Evolutionary conservation across 2,888 invertebrate species (phyloP).

Genomic region (Brachylomia viminalis): DNA sequence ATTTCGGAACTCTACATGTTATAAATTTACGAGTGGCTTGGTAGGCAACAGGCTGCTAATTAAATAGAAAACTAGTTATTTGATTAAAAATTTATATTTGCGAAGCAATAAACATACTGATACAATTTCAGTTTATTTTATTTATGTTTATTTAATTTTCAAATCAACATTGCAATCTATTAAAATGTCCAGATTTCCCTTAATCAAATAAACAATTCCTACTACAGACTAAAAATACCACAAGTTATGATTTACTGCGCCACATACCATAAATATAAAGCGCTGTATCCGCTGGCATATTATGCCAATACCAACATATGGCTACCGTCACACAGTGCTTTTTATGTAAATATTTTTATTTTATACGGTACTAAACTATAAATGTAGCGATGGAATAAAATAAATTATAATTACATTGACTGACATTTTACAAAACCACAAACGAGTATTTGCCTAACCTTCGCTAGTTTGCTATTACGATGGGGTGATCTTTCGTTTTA

Average conservation of each 20-base stretch:
- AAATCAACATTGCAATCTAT: conserved; percentile 19
- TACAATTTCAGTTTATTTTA: not conserved
- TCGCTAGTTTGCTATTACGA: not conserved
- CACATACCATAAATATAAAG: conserved; percentile 49
- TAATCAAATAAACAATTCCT: conserved; percentile 49
- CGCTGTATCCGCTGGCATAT: conserved; percentile 49
- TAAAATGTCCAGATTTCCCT: conserved; percentile 12
- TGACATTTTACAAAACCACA: conserved; percentile 4
- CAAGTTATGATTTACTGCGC: conserved; percentile 57
- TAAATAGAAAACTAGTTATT: not conserved
- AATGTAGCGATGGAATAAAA: conserved; percentile 17
- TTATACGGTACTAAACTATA: conserved; percentile 37
- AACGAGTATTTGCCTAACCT: conserved; percentile 4
- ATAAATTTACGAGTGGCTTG: not conserved
- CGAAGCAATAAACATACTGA: not conserved
- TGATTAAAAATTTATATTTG: not conserved
- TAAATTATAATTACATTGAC: conserved; percentile 13
- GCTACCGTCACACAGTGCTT: conserved; percentile 46
- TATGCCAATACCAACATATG: conserved; percentile 62
- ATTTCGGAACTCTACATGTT: too few relatives aligned
- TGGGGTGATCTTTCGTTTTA: not conserved
- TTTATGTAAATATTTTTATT: conserved; percentile 59
- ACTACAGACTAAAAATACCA: conserved; percentile 41
- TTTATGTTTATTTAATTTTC: not conserved
- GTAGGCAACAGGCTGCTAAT: not conserved